These are phyloP conservation scores for Peribatodes rhomboidaria DNA, from an alignment of 2,888 invertebrate species.

Conservation along the genomic window DNA sequence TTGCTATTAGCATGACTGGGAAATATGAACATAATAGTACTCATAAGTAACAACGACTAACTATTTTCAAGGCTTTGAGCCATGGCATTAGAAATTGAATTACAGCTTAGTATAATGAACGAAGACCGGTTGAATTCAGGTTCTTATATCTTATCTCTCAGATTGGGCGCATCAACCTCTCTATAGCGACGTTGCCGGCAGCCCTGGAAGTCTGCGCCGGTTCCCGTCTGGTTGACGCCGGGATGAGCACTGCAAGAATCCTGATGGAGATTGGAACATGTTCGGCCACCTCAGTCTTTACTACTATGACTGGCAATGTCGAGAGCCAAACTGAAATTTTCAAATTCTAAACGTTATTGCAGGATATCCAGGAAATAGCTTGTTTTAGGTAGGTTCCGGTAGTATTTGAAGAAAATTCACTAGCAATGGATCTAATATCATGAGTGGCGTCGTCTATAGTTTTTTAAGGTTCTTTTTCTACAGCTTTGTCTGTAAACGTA, in stretches of 20 bases:
- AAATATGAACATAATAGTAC: not conserved
- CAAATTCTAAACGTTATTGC: not conserved
- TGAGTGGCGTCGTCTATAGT: too few relatives aligned
- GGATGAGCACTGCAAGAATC: slow-evolving; percentile 67
- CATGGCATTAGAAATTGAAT: too few relatives aligned
- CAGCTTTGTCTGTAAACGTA: too few relatives aligned
- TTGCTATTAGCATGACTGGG: not conserved
- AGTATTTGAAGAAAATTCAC: too few relatives aligned
- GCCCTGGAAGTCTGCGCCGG: slow-evolving; percentile 75
- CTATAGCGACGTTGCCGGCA: slow-evolving; percentile 68
- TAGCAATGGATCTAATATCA: too few relatives aligned
- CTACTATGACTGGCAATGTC: slow-evolving; percentile 53
- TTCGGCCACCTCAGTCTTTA: slow-evolving; percentile 63
- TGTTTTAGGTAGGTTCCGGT: not conserved
- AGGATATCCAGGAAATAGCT: not conserved
- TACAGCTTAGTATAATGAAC: too few relatives aligned
- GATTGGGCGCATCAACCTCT: slow-evolving; percentile 72
- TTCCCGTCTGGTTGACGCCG: slow-evolving; percentile 65
- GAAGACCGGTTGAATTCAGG: not conserved
- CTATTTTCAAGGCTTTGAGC: too few relatives aligned
- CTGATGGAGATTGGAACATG: slow-evolving; percentile 72
- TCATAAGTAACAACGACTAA: too few relatives aligned
- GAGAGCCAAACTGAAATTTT: slow-evolving; percentile 2
- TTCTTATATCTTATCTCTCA: slow-evolving; percentile 47
- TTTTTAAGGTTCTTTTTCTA: too few relatives aligned